Conservation (phyloP, 2,113 vertebrate species). For the Apus apus region DNA sequence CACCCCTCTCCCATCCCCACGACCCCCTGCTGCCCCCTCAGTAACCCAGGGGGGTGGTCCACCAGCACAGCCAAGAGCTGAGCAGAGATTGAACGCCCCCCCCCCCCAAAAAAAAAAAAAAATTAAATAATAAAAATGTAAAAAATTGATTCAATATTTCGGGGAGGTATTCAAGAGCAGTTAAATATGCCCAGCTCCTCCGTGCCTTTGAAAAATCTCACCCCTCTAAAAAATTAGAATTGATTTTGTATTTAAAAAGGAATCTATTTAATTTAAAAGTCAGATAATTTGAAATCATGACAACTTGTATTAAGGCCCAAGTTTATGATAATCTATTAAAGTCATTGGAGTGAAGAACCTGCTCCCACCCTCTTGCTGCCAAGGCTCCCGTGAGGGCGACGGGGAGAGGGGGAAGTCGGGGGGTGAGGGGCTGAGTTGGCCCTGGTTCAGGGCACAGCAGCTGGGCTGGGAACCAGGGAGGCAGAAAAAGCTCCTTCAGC, state of each 20-base stretch:
- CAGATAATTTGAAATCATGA: slow-evolving; percentile 65
- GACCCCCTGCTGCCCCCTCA: neutral
- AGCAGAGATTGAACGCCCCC: neutral
- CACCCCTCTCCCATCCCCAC: neutral
- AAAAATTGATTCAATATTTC: neutral
- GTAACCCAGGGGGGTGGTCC: neutral
- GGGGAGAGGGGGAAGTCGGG: neutral
- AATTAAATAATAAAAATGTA: no score
- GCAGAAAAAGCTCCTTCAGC: neutral
- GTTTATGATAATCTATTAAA: slow-evolving; percentile 67
- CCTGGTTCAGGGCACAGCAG: neutral
- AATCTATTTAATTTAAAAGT: slow-evolving; percentile 70
- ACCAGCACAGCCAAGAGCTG: neutral
- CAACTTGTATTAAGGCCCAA: slow-evolving; percentile 50
- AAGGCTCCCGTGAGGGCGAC: fast-evolving
- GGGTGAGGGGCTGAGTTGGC: neutral
- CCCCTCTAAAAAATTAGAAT: slow-evolving; percentile 67
- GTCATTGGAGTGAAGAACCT: slow-evolving; percentile 41
- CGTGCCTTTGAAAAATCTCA: slow-evolving; percentile 59
- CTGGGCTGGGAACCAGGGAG: neutral
- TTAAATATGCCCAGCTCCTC: slow-evolving; percentile 51
- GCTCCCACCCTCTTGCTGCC: neutral
- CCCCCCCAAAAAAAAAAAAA: no score
- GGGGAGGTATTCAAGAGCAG: neutral
- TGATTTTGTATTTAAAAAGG: slow-evolving; percentile 72